Percentiles rank a stretch among this genome's conserved stretches.
phyloP scores from a whole-genome alignment of 2,888 invertebrate genomes.

The Agrypnus murinus region DNA sequence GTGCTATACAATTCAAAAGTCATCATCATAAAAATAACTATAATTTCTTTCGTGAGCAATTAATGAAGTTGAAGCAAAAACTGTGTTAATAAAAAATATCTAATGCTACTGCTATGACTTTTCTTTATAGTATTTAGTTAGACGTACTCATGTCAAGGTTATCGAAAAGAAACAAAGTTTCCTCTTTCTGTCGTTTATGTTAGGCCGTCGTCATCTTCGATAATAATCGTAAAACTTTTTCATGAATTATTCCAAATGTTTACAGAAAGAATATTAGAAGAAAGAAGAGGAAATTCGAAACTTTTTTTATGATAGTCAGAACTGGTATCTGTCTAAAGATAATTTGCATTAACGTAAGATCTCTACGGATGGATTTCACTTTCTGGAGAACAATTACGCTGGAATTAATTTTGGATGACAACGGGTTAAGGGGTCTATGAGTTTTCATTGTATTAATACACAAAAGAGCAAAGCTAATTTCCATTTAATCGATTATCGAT shows the following conservation, averaged over 20 bases:
- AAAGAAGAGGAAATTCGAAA: not conserved
- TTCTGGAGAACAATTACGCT: not conserved
- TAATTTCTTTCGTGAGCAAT: too few species aligned
- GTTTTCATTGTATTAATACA: not conserved
- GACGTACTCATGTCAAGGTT: slow-evolving; percentile 1
- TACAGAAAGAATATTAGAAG: not conserved
- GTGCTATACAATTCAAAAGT: too few species aligned
- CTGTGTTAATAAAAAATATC: too few species aligned
- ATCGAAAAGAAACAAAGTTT: not conserved
- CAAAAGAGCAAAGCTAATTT: not conserved
- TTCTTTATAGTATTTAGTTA: too few species aligned
- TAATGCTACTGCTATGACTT: too few species aligned
- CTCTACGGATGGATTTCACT: too few species aligned
- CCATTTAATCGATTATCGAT: not conserved
- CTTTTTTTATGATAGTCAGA: not conserved
- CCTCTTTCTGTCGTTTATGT: not conserved
- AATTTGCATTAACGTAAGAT: too few species aligned
- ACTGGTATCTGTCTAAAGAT: not conserved
- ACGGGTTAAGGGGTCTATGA: not conserved
- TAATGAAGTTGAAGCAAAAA: too few species aligned
- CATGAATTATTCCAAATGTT: slow-evolving; percentile 5
- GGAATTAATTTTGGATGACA: not conserved
- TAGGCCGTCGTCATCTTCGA: too few species aligned
- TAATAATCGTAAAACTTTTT: not conserved
- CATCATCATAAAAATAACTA: too few species aligned